These are phyloP conservation scores for Macrotis lagotis DNA, from an alignment of 2,113 vertebrate genomes.

Conservation along the genomic window DNA sequence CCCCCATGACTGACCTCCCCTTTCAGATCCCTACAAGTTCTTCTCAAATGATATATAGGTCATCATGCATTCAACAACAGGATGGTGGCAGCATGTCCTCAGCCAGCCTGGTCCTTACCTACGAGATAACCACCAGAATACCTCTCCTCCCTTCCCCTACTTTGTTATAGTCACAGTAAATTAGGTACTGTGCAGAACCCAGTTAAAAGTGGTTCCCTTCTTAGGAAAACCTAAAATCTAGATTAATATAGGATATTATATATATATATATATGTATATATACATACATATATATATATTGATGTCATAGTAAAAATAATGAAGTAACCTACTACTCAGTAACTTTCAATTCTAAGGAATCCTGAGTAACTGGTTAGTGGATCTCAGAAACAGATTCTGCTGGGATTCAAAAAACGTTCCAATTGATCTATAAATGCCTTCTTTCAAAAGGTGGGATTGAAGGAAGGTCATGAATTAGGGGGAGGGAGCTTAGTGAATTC, in stretches of 20 bases:
- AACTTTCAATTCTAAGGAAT: background rate
- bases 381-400: background rate
- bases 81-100: background rate
- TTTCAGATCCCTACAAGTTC: background rate
- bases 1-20: background rate
- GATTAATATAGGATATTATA: too few relatives aligned
- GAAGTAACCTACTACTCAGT: background rate
- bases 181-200: background rate
- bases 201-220: background rate
- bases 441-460: too few relatives aligned
- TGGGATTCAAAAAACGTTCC: too few relatives aligned
- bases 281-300: background rate
- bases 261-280: background rate
- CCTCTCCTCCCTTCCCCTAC: background rate
- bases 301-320: too few relatives aligned
- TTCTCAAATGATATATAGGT: background rate
- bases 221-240: background rate
- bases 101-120: background rate
- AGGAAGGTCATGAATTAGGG: too few relatives aligned
- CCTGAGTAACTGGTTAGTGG: too few relatives aligned
- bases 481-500: too few relatives aligned
- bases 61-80: slow-evolving; percentile 10
- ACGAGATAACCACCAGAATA: background rate
- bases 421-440: too few relatives aligned
- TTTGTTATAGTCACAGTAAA: background rate